Percentiles rank a stretch among this genome's conserved stretches.
phyloP scores from a whole-genome alignment of 2,797 vertebrate species.

The Gymnopithys bicolor region DNA sequence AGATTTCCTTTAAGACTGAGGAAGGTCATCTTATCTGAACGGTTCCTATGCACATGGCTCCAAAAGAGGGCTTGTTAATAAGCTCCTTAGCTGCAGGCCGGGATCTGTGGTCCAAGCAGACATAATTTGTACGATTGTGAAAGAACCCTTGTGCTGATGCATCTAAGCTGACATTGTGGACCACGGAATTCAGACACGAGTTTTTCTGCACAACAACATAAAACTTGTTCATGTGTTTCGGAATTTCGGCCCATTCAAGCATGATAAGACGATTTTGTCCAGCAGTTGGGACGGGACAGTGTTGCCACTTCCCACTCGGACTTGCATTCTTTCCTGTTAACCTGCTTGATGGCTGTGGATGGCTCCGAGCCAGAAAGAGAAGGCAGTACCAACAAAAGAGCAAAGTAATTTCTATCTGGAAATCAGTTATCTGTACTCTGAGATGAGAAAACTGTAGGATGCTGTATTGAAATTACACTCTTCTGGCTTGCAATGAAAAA shows the following conservation, averaged over 20 bases:
- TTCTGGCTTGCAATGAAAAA: neutral
- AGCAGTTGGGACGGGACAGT: neutral
- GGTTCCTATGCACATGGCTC: fast-evolving
- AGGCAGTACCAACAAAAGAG: neutral
- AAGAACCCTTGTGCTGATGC: neutral
- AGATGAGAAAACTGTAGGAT: neutral
- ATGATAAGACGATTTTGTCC: neutral
- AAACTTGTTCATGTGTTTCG: neutral
- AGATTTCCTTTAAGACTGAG: neutral
- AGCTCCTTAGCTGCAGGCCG: fast-evolving
- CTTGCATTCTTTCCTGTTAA: neutral
- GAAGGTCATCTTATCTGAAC: fast-evolving
- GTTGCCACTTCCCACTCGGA: neutral
- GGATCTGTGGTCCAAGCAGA: neutral
- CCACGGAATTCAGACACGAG: neutral
- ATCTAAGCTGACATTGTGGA: fast-evolving
- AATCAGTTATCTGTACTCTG: neutral
- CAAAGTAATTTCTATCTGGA: neutral
- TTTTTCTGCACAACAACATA: neutral
- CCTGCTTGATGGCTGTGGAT: neutral
- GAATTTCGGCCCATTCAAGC: neutral
- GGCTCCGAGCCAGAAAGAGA: neutral
- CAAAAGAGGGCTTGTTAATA: fast-evolving
- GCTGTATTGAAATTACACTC: neutral
- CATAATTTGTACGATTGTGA: fast-evolving